A percentile compares a stretch with the other conserved stretches of the same genome.
These are phyloP conservation scores for Heliopora coerulea DNA, from an alignment of 92 coral and sea anemone species.

Conservation along the genomic window DNA sequence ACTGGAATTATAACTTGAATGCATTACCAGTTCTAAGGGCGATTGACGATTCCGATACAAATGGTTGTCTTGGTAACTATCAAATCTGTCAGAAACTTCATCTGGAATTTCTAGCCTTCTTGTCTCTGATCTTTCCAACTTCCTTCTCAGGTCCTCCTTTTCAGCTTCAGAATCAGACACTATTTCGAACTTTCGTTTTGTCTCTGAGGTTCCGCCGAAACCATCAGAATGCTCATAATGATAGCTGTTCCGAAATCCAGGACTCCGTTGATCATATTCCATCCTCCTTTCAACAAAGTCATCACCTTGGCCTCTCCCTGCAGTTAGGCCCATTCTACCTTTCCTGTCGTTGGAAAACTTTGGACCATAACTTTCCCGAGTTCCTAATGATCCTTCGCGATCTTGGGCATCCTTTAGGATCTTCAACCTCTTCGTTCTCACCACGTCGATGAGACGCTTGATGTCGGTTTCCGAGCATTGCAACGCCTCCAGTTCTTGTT, in stretches of 20 bases:
- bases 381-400: conserved; percentile 13
- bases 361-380: neutral
- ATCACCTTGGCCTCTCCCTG: neutral
- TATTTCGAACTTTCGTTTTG: neutral
- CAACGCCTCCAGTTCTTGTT: conserved; percentile 75
- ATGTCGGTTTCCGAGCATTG: conserved; percentile 75
- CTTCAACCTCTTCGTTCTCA: conserved; percentile 63
- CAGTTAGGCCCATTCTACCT: neutral
- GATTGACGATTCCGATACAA: neutral
- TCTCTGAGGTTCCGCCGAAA: neutral
- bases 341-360: conserved; percentile 20
- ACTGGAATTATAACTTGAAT: neutral
- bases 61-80: neutral
- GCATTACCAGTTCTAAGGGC: conserved; percentile 2
- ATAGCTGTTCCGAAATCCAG: neutral
- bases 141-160: neutral
- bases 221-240: neutral
- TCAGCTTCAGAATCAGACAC: neutral
- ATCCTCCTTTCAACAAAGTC: neutral
- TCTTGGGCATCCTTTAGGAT: conserved; percentile 70
- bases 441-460: conserved; percentile 61
- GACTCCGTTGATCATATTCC: neutral
- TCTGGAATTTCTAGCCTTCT: neutral
- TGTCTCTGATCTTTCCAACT: neutral
- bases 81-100: neutral